Conservation (phyloP, 2,888 invertebrate species). For the Pseudococcus jackbeardsleyi region DNA sequence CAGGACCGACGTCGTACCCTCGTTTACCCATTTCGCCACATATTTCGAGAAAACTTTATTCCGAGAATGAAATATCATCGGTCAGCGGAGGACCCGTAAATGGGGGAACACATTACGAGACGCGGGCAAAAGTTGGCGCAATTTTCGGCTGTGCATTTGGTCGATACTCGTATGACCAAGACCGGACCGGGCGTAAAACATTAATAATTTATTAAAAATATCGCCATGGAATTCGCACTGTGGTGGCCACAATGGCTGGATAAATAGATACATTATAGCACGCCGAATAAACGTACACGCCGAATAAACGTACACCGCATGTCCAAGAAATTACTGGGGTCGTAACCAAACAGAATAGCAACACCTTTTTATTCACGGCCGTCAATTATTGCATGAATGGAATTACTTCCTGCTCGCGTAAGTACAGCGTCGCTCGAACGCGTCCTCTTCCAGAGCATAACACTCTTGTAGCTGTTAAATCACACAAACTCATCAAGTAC, state of each 20-base stretch:
- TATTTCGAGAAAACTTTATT: not conserved
- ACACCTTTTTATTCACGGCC: conserved; percentile 38
- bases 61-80: not conserved
- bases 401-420: conserved; percentile 31
- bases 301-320: conserved; percentile 11
- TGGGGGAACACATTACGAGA: not conserved
- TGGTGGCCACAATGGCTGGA: not conserved
- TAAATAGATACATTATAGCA: conserved; percentile 22
- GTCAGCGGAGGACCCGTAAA: not conserved
- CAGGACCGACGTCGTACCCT: not conserved
- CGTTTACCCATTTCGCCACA: not conserved
- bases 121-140: not conserved
- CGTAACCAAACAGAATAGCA: conserved; percentile 26
- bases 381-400: conserved; percentile 38
- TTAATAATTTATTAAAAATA: conserved; percentile 35
- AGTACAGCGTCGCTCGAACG: not conserved
- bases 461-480: not conserved
- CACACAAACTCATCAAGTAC: not conserved
- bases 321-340: conserved; percentile 29
- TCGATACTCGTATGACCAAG: not conserved
- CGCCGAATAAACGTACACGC: not conserved
- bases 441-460: not conserved
- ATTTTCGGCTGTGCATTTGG: not conserved
- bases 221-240: not conserved
- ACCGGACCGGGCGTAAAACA: not conserved